Conservation (phyloP, 2,797 vertebrate genomes). For the Loriculus beryllinus region DNA sequence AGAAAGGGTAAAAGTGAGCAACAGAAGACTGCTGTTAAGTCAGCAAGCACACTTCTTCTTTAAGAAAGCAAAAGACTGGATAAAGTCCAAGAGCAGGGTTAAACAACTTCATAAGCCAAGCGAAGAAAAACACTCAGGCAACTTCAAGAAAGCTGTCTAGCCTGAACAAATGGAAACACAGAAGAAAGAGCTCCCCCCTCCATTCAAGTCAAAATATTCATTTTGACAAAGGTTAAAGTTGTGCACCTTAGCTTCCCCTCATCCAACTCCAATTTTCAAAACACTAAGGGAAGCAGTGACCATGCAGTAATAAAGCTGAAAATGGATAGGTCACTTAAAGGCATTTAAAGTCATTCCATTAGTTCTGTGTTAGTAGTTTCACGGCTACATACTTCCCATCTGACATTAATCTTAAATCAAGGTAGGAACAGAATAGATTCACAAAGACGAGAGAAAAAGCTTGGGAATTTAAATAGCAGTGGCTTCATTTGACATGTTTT, state of each 20-base stretch:
- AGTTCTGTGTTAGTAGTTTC: conserved; percentile 22
- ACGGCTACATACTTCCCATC: neutral
- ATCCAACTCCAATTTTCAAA: neutral
- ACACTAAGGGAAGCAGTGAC: neutral
- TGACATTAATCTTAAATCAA: conserved; percentile 35
- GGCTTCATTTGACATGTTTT: neutral
- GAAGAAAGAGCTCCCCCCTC: neutral
- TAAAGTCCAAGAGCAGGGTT: neutral
- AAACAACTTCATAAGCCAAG: neutral
- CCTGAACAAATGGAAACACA: neutral
- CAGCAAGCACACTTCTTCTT: neutral
- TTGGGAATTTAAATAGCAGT: neutral
- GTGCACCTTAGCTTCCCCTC: neutral
- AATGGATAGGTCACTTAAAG: conserved; percentile 33
- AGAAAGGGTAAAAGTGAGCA: neutral
- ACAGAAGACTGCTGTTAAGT: neutral
- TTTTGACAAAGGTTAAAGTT: neutral
- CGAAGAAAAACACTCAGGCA: neutral
- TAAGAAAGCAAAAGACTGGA: neutral
- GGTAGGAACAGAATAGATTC: neutral
- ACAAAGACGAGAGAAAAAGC: neutral
- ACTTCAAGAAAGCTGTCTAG: neutral
- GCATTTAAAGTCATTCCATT: conserved; percentile 33
- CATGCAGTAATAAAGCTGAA: conserved; percentile 23
- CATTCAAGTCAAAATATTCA: neutral